Conservation (phyloP, 2,797 vertebrate genomes). For the Dipus sagitta region DNA sequence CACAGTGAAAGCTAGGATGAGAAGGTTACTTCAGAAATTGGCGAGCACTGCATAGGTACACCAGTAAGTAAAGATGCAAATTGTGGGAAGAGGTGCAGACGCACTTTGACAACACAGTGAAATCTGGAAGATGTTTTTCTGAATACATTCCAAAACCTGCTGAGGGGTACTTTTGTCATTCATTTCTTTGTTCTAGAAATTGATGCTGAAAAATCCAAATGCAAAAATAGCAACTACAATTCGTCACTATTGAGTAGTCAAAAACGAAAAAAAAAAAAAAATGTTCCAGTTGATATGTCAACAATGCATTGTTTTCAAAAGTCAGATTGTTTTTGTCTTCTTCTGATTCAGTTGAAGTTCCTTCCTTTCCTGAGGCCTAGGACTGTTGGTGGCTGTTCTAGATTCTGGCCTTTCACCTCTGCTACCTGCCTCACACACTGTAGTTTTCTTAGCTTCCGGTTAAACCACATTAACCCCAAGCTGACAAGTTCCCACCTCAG, state of each 20-base stretch:
- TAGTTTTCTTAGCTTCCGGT: background rate
- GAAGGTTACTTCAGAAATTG: background rate
- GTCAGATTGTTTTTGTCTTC: background rate
- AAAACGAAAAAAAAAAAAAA: too few relatives aligned
- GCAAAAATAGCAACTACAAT: constrained; percentile 52
- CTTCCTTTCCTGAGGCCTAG: fast-evolving
- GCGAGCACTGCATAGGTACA: background rate
- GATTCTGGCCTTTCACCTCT: background rate
- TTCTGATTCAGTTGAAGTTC: background rate
- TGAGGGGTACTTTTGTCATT: constrained; percentile 59
- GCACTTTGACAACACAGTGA: constrained; percentile 62
- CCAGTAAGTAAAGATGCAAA: constrained; percentile 62
- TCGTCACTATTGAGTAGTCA: background rate
- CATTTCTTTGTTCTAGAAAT: constrained; percentile 62
- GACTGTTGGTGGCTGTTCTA: background rate
- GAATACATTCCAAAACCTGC: constrained; percentile 71
- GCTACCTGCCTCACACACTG: background rate
- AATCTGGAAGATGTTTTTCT: constrained; percentile 62
- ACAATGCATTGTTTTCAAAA: constrained; percentile 3
- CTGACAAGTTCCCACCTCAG: fast-evolving
- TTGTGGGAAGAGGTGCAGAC: background rate
- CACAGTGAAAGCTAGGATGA: background rate
- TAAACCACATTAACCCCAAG: background rate
- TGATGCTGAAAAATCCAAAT: constrained; percentile 64
- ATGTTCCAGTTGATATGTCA: background rate